Evolutionary conservation across 2,888 invertebrate genomes (phyloP).

Genomic region (Pristionchus maxplancki): DNA sequence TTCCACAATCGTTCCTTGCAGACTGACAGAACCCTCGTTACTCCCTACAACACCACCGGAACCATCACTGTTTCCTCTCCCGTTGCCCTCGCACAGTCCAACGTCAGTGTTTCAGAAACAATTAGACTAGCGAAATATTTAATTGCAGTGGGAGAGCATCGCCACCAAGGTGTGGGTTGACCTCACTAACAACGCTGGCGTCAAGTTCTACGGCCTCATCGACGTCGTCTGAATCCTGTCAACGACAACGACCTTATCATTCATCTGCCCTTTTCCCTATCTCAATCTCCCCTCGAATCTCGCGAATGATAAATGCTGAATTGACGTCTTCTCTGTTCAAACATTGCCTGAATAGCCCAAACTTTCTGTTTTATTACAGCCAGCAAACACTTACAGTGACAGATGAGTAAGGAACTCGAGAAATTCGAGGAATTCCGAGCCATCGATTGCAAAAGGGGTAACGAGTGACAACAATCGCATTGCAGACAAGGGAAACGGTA

Average conservation of each 20-base stretch:
- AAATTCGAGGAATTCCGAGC: not conserved
- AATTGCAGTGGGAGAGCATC: conserved; percentile 29
- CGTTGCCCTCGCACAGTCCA: not conserved
- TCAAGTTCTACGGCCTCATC: conserved; percentile 37
- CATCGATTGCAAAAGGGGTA: not conserved
- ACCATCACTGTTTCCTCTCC: not conserved
- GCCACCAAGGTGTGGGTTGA: not conserved
- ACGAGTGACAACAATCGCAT: not conserved
- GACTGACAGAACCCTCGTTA: no score
- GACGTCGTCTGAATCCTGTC: not conserved
- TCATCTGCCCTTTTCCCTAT: not conserved
- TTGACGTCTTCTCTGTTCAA: not conserved
- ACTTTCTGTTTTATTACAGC: not conserved
- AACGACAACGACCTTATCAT: not conserved
- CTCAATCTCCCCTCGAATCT: not conserved
- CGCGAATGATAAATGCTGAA: not conserved
- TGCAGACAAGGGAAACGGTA: not conserved
- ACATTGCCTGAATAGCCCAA: not conserved
- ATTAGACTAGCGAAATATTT: not conserved
- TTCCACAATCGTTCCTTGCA: not conserved
- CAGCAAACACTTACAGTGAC: not conserved
- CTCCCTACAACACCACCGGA: not conserved
- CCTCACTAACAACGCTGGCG: not conserved
- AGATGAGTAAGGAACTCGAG: not conserved
- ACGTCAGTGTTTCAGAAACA: not conserved